Evolutionary conservation across 2,888 invertebrate species (phyloP).

Genomic region (Erynnis tages): DNA sequence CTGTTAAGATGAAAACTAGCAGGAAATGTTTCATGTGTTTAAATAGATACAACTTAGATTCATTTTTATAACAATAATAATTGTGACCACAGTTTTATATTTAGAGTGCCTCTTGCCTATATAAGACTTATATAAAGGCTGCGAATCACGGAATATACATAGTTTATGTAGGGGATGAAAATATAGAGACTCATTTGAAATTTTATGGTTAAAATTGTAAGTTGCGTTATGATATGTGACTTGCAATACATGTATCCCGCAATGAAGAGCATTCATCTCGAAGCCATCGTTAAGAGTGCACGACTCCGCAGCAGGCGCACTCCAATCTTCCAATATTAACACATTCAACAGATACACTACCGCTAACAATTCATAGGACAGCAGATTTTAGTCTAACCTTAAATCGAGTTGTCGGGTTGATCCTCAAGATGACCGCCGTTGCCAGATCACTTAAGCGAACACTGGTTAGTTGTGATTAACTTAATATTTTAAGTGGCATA

Average conservation of each 20-base stretch:
- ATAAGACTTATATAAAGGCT: constrained; percentile 83
- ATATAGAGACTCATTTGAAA: constrained; percentile 64
- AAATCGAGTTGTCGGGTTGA: constrained; percentile 58
- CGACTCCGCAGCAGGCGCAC: constrained; percentile 63
- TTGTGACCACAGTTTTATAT: constrained; percentile 83
- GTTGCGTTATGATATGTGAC: constrained; percentile 81
- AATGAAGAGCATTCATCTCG: neutral
- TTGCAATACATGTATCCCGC: constrained; percentile 36
- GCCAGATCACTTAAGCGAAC: constrained; percentile 42
- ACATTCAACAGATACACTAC: constrained; percentile 45
- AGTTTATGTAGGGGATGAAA: constrained; percentile 74
- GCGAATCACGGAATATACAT: constrained; percentile 80
- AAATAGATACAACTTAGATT: constrained; percentile 71
- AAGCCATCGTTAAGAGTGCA: no score
- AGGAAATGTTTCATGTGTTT: constrained; percentile 69
- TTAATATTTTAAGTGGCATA: constrained; percentile 78
- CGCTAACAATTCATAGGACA: constrained; percentile 58
- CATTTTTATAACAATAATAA: constrained; percentile 75
- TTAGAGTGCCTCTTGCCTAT: constrained; percentile 84
- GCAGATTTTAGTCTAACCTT: constrained; percentile 62
- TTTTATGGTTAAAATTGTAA: constrained; percentile 83
- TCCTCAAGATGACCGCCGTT: constrained; percentile 44
- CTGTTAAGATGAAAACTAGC: constrained; percentile 65
- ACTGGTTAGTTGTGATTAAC: constrained; percentile 58
- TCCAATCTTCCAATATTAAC: constrained; percentile 62